Evolutionary conservation across 2,113 vertebrate species (phyloP), one percentile per base, ranked within the genome.

Genomic region (Xyliphius kryptos): DNA sequence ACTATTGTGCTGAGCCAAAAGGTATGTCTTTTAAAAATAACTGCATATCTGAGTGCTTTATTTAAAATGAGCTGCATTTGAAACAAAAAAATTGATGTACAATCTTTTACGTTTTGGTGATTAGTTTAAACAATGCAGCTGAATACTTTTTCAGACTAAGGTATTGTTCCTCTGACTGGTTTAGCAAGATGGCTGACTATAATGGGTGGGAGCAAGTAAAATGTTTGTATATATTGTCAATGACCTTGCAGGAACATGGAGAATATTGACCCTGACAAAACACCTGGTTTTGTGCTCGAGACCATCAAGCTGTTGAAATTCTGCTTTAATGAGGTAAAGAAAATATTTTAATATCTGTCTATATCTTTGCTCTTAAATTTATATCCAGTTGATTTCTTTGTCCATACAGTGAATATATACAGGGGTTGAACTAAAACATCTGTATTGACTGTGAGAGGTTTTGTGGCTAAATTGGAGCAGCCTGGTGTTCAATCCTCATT

Each of bases 231-330:
- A 65, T 8, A 61, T n/a, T 61, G n/a, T 57, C 37, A 51, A 44
- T 66, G n/a, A 58, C 17, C 40, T 61, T 76, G 9, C 73, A 97
- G 94, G 77, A 95, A 94, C 73, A 83, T 87, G 61, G 91, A 94
- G 74, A 96, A 94, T 36, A 83, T 93, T 9, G 89, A 92, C 66
- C 77, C 81, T 0, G 91, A 91, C 41, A 81, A 84, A 72, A 89
- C 82, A 19, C 90, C 86, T 1, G 78, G 87, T 16, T 91, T 94
- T 76, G 77, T 89, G 49, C 86, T 80, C 0, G 90, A 89, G 62
- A 89, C 91, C 59, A 85, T 97, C 77, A 80, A 80, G 3, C 80
- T 98, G 58, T 76, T 97, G 72, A 82, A 79, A 2, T 83, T 82
- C 50, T 85, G 89, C 59, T 75, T 86, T 8, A 74, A 65, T 1